Conservation (phyloP, 2,113 vertebrate genomes). For the Micronisus gabar region DNA sequence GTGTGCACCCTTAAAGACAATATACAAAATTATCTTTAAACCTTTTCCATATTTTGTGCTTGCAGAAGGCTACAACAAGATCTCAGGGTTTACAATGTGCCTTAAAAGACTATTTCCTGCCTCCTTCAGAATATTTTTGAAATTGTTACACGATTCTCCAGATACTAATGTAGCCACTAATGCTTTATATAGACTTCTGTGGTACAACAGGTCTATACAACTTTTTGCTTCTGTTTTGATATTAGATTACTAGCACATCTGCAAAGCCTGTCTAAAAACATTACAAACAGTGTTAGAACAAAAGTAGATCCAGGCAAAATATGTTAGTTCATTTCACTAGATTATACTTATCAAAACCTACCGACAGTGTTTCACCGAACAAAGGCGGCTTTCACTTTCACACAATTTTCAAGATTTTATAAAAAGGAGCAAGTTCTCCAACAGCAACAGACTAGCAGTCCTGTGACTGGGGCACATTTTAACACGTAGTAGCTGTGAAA, state of each 20-base stretch:
- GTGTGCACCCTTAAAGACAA: background rate
- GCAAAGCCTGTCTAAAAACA: background rate
- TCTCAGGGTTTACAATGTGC: background rate
- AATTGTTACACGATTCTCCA: background rate
- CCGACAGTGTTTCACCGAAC: background rate
- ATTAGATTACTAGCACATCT: background rate
- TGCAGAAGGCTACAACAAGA: background rate
- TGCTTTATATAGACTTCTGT: background rate
- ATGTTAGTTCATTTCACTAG: background rate
- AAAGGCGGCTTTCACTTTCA: background rate
- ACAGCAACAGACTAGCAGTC: background rate
- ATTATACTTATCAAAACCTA: background rate
- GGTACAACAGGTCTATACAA: background rate
- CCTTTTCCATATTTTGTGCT: background rate
- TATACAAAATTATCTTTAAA: background rate
- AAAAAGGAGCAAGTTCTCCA: background rate
- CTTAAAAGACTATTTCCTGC: background rate
- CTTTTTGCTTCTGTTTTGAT: background rate
- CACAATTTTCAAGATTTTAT: background rate
- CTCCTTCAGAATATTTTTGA: background rate
- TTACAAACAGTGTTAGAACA: background rate
- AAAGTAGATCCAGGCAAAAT: background rate
- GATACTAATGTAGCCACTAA: background rate
- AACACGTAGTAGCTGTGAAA: background rate
- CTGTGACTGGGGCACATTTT: background rate